Evolutionary conservation across 1,140 invertebrate genomes (phyloP).

Genomic region (Araneus ventricosus): DNA sequence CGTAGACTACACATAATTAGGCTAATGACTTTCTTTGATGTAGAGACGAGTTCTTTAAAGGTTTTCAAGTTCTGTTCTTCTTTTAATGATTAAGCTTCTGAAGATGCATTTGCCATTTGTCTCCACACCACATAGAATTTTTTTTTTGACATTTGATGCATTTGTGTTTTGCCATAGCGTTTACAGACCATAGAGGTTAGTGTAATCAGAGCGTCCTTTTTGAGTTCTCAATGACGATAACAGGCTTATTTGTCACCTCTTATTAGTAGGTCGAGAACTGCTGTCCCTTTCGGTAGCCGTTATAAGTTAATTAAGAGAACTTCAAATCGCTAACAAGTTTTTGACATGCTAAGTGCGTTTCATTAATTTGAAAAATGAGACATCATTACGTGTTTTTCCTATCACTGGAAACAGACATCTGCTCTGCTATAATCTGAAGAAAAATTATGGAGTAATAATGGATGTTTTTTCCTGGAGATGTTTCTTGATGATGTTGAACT

Average conservation of each 20-base stretch:
- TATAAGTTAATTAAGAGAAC: slow-evolving; percentile 44
- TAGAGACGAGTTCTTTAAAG: slow-evolving; percentile 17
- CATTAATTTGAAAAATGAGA: slow-evolving; percentile 31
- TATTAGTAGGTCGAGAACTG: slow-evolving; percentile 39
- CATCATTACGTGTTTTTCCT: not conserved
- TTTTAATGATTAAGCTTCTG: not conserved
- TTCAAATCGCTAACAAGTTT: slow-evolving; percentile 47
- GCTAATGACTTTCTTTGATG: slow-evolving; percentile 41
- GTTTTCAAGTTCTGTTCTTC: slow-evolving; percentile 10
- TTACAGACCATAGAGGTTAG: slow-evolving; percentile 31
- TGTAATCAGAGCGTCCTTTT: slow-evolving; percentile 43
- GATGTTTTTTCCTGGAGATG: not conserved
- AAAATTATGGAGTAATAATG: not conserved
- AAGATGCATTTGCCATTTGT: slow-evolving; percentile 32
- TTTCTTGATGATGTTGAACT: not conserved
- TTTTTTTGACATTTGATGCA: not conserved
- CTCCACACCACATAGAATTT: not conserved
- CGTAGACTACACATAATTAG: slow-evolving; percentile 13
- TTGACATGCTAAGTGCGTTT: slow-evolving; percentile 44
- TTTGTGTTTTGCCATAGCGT: not conserved
- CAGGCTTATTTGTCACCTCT: slow-evolving; percentile 41
- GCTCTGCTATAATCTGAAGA: not conserved
- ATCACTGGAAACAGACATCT: not conserved
- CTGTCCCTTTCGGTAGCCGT: slow-evolving; percentile 18
- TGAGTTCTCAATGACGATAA: not conserved